Percentiles rank a stretch among this genome's conserved stretches.
phyloP scores from a whole-genome alignment of 2,113 vertebrate genomes.

The Campylomormyrus numenius region DNA sequence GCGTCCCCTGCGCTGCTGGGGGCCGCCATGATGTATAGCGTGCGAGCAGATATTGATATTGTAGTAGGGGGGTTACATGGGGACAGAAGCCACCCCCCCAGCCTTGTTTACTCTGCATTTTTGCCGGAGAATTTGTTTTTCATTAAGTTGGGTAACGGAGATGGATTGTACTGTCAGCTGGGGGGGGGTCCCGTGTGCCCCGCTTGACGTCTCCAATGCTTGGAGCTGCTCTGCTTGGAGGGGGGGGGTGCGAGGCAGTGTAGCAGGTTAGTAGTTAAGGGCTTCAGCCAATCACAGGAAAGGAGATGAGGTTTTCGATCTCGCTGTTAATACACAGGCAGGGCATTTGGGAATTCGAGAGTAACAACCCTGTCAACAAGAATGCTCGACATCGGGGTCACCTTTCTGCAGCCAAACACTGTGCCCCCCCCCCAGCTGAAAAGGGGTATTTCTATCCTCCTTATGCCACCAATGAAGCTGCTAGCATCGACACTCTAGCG shows the following conservation, averaged over 20 bases:
- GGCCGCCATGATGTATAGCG: background rate
- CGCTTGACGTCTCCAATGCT: background rate
- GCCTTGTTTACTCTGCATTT: constrained; percentile 7
- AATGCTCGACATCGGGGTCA: background rate
- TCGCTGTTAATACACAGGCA: background rate
- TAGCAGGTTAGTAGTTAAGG: background rate
- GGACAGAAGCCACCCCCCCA: background rate
- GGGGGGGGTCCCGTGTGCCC: background rate
- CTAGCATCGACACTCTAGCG: background rate
- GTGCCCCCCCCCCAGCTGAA: background rate
- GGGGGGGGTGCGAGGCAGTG: background rate
- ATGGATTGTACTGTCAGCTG: constrained; percentile 16
- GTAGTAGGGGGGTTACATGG: background rate
- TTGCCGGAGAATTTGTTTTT: constrained; percentile 17
- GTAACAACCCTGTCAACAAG: background rate
- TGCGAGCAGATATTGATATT: background rate
- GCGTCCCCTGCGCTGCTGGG: background rate
- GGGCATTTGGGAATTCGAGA: background rate
- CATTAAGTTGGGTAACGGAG: constrained; percentile 14
- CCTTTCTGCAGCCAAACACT: background rate
- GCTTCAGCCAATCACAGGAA: background rate
- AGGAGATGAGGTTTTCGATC: background rate
- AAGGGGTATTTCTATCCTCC: background rate
- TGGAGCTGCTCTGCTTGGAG: background rate
- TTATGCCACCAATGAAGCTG: background rate